Base-by-base conservation (phyloP, 2,888 invertebrate species). In the Pterobdella sp. region DNA sequence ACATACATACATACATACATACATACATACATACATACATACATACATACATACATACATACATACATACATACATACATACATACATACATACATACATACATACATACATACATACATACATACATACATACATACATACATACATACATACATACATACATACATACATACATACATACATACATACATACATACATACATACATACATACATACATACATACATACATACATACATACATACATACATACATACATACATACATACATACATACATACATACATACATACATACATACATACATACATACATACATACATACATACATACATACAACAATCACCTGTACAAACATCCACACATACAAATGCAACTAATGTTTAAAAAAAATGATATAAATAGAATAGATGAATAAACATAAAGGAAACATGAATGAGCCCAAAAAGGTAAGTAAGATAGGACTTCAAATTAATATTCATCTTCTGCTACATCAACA, bases 231-330 rank as follows among this genome's bases (percentile, higher is more conserved):
- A 26, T 26, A 14, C 35, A 32, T 29, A 29, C 36, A 67, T 67
- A 67, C 36, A 67, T 67, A 67, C 36, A 67, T 67, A 67, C 36
- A 67, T 67, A 67, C 36, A 67, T 67, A 67, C 36, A 67, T 67
- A 67, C 36, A 67, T 67, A 67, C 36, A 67, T 67, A 67, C 36
- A 34, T 67, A 67, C 36, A 35, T 67, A 67, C 32, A 31, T 67
- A 34, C 34, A 35, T 32, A 67, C 67, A 67, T 26, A 34, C 32
- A 34, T n/a, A 67, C 32, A 67, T 32, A 67, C 34, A 67, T 67
- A 63, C 63, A 63, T 63, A 63, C 63, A 63, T 63, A 63, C 63
- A 63, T 29, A 29, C n/a, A 63, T 63, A 63, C 63, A 63, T 63
- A 63, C 31, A 29, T 29, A 63, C 63, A 63, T 63, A 63, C 63